Evolutionary conservation across 2,113 vertebrate genomes (phyloP).

Genomic region (Cephalophus harveyi): DNA sequence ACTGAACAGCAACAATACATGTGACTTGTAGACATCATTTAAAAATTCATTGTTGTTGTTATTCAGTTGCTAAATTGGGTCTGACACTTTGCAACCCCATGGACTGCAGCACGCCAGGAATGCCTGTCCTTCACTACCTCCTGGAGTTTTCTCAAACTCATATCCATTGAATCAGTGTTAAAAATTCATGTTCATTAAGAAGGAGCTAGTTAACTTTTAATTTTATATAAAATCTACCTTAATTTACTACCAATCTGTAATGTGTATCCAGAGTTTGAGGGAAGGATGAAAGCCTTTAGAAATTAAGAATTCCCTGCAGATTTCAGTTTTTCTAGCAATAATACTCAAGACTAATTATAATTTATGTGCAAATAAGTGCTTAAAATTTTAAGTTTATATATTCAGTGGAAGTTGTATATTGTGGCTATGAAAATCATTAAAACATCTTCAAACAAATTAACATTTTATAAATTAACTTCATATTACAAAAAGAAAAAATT

Average conservation of each 20-base stretch:
- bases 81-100: neutral
- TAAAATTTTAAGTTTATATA: slow-evolving; percentile 35
- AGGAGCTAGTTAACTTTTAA: neutral
- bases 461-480: neutral
- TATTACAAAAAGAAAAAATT: neutral
- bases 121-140: neutral
- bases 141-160: neutral
- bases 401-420: neutral
- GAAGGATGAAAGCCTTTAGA: neutral
- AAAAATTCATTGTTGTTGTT: neutral
- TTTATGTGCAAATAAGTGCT: slow-evolving; percentile 44
- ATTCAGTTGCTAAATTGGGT: neutral
- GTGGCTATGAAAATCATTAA: slow-evolving; percentile 33
- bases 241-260: neutral
- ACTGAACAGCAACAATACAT: too few species aligned
- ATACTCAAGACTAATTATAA: slow-evolving; percentile 22
- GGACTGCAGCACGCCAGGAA: neutral
- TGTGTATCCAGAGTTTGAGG: neutral
- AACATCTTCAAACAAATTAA: slow-evolving; percentile 37
- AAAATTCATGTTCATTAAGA: neutral
- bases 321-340: slow-evolving; percentile 36
- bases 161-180: neutral
- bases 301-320: slow-evolving; percentile 27
- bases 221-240: neutral
- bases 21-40: neutral